Base-by-base conservation (phyloP, 2,113 vertebrate genomes). In the Lepisosteus osseus region DNA sequence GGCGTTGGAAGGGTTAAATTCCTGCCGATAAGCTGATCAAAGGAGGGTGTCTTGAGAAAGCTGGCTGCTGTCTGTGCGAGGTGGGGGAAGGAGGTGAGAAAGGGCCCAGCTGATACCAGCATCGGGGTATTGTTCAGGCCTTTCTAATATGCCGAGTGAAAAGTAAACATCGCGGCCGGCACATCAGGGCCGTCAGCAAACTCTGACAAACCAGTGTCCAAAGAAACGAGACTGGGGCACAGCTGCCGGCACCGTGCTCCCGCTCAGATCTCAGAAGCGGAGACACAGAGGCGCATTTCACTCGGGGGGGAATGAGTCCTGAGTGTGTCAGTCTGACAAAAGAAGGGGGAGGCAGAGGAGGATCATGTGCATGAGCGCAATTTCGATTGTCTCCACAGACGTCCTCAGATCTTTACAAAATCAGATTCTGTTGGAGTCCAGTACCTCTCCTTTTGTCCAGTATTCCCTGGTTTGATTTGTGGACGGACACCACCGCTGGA, bases 91-190 rank as follows among this genome's bases (percentile, higher is more conserved):
- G 73, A 79, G 17, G 75, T 47, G 29, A 9, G 45, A 6, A 11
- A 17, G 17, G 4, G 3, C 3, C n/a, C 64, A 78, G 76, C 74
- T 82, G 76, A 81, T 87, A 87, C 87, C 88, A 84, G 89, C 87
- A 90, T 89, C 78, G 80, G 80, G 86, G 86, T 51, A 59, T 61
- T 57, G 71, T 79, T 80, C 83, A 74, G 76, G 72, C 84, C 77
- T 82, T 75, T 82, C 83, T 86, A 84, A 90, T 83, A 77, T 54
- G 82, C 79, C 87, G 85, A 87, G 84, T 89, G 83, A 85, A 89
- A 88, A 82, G 85, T 84, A 89, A 90, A 89, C 87, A 88, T 7
- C 0, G 57, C 29, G 0, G 5, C 59, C 41, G 41, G 71, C 74
- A 61, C 41, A 87, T 89, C 85, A 70, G 87, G 85, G 87, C 81